Evolutionary conservation across 2,797 vertebrate genomes (phyloP).

Genomic region (Manis pentadactyla): DNA sequence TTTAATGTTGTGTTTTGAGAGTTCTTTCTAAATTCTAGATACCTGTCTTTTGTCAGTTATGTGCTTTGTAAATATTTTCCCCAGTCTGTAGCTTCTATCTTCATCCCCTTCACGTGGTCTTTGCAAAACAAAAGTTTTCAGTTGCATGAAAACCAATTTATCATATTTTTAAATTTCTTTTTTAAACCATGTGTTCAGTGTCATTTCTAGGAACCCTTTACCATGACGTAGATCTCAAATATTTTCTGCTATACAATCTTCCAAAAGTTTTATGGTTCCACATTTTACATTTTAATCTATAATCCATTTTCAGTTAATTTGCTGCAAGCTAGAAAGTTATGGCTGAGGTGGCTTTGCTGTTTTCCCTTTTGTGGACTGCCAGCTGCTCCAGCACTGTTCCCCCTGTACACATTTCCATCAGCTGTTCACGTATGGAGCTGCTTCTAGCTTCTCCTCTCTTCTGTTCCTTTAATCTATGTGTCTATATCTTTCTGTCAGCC

Average conservation of each 20-base stretch:
- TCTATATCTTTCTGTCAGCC: neutral
- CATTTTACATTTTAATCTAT: neutral
- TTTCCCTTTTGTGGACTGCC: neutral
- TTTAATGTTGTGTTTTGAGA: neutral
- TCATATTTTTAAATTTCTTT: neutral
- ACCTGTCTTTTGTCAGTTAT: neutral
- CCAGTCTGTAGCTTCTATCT: no score
- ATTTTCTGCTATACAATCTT: neutral
- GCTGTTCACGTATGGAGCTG: rapidly evolving
- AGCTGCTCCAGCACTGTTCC: rapidly evolving
- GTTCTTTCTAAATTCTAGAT: no score
- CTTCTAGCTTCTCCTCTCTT: rapidly evolving
- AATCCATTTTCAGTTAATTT: neutral
- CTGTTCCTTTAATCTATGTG: no score
- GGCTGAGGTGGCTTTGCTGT: no score
- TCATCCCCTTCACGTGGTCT: neutral
- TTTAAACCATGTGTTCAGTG: neutral
- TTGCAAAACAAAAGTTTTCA: neutral
- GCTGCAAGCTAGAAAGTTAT: neutral
- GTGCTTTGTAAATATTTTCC: neutral
- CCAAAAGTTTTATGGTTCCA: neutral
- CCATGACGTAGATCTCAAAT: neutral
- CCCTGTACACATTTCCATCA: rapidly evolving
- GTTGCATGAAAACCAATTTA: neutral
- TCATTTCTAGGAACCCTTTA: neutral